These are phyloP conservation scores for Argyrosomus regius DNA, from an alignment of 2,797 vertebrate genomes.

Conservation along the genomic window DNA sequence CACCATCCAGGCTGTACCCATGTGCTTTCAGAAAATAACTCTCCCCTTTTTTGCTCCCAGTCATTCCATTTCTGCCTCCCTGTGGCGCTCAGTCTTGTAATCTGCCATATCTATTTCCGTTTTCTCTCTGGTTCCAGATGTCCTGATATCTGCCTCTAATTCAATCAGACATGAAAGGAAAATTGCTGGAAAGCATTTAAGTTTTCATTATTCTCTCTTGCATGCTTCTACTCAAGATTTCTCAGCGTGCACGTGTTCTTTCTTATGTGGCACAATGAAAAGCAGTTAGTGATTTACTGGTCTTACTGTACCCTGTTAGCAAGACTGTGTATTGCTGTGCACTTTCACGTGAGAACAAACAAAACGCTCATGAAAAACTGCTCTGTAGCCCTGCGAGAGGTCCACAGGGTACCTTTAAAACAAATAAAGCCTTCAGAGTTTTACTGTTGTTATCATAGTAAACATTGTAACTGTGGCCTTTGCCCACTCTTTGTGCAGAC, in stretches of 20 bases:
- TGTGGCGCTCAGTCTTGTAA: conserved; percentile 27
- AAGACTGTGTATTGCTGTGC: neutral
- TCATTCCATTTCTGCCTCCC: conserved; percentile 39
- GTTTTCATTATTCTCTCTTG: conserved; percentile 43
- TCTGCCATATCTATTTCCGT: conserved; percentile 44
- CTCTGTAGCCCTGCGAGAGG: neutral
- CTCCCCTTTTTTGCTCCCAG: conserved; percentile 5
- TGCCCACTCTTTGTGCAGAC: conserved; percentile 82
- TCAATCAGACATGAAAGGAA: conserved; percentile 48
- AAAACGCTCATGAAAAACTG: neutral
- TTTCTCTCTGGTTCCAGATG: conserved; percentile 45
- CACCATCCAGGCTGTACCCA: neutral
- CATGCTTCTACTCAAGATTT: conserved; percentile 8
- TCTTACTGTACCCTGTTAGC: neutral
- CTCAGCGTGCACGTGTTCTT: conserved; percentile 22
- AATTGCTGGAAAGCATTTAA: conserved; percentile 35
- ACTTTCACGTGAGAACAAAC: neutral
- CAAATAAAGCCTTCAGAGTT: neutral
- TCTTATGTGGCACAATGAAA: conserved; percentile 23
- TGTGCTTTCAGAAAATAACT: conserved; percentile 41
- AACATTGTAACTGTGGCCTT: conserved; percentile 21
- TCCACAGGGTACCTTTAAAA: conserved; percentile 1
- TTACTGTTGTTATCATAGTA: neutral
- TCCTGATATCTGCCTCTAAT: conserved; percentile 50
- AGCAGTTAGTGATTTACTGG: conserved; percentile 8